A percentile compares a stretch with the other conserved stretches of the same genome.
phyloP scores from a whole-genome alignment of 2,888 invertebrate genomes.

The Sarcophaga rosellei region DNA sequence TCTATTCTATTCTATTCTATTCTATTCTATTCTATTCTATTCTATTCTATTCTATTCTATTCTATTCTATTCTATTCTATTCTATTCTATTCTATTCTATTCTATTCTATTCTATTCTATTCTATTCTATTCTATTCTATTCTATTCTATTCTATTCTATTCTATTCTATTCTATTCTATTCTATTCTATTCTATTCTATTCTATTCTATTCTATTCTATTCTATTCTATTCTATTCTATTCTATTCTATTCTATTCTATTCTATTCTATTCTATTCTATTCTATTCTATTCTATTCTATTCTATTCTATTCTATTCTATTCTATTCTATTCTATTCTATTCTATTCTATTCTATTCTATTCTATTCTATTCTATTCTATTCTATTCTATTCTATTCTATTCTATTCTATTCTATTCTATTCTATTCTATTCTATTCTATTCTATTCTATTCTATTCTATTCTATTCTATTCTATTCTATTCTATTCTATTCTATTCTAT shows the following conservation, averaged over 20 bases:
- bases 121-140: slow-evolving; percentile 53
- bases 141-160: slow-evolving; percentile 54
- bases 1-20: too few species aligned
- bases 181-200: slow-evolving; percentile 55
- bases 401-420: slow-evolving; percentile 35
- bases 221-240: slow-evolving; percentile 48
- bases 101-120: slow-evolving; percentile 46
- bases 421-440: slow-evolving; percentile 16
- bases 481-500: too few species aligned
- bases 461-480: too few species aligned
- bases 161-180: slow-evolving; percentile 54
- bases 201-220: slow-evolving; percentile 13
- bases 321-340: slow-evolving; percentile 46
- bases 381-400: slow-evolving; percentile 36
- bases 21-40: too few species aligned
- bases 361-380: slow-evolving; percentile 35
- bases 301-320: slow-evolving; percentile 46
- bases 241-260: slow-evolving; percentile 55
- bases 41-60: too few species aligned
- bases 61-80: too few species aligned
- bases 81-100: too few species aligned
- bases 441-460: too few species aligned
- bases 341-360: slow-evolving; percentile 40
- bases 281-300: slow-evolving; percentile 51
- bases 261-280: slow-evolving; percentile 48